Evolutionary conservation across 2,113 vertebrate species (phyloP), one percentile per base, ranked within the genome.

Genomic region (Chauna torquata): DNA sequence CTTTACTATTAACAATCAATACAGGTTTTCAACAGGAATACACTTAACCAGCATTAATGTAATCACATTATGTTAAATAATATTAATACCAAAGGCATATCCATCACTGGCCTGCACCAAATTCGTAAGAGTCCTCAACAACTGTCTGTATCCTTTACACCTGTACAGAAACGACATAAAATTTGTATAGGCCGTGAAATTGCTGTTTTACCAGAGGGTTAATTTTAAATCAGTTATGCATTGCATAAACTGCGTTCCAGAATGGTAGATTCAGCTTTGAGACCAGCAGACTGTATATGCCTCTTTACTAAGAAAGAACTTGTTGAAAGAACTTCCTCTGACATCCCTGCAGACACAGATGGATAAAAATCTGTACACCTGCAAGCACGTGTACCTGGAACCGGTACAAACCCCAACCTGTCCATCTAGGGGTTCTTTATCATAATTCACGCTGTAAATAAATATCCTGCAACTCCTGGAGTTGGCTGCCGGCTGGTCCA

Each of bases 1-100:
- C 94, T 97, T 97, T 82, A 14, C 91, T 96, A 90, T 95, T 97
- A 97, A 96, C 92, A 97, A 96, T 97, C 96, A 95, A 97, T 97
- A 96, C 58, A 86, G 83, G 72, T 94, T 97, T 97, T 96, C 92
- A 97, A 91, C 92, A 95, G 86, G 86, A 97, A 95, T 94, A 94
- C 18, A 91, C 83, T 94, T 90, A 96, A 91, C 90, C 94, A 82
- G 84, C 96, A 58, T 95, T 95, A 97, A 93, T 92, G 62, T 34
- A 82, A 90, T 96, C 97, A 96, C 81, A 93, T 97, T 96, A 94
- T 68, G 88, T 96, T 96, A 95, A 94, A 96, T 92, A 97, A 95
- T 93, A 96, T 96, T 96, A 95, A 92, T 95, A 72, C 24, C 77
- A 82, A 89, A 95, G 65, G 54, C 86, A 92, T 32, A 36, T 66